Evolutionary conservation across 2,888 invertebrate genomes (phyloP).

Genomic region (Heliconius cydno): DNA sequence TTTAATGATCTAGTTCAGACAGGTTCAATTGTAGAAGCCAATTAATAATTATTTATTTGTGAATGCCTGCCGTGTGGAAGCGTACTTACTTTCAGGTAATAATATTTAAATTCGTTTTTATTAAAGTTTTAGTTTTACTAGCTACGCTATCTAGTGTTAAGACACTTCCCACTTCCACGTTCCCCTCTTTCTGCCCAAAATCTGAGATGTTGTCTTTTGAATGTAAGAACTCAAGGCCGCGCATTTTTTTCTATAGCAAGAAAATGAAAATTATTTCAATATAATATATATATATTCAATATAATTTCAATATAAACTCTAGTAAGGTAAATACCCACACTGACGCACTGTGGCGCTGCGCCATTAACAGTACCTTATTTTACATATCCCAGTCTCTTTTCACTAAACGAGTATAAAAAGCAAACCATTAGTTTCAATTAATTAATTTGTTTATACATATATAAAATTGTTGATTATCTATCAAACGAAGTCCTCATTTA

Average conservation of each 20-base stretch:
- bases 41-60: constrained; percentile 13
- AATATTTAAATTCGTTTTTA: neutral
- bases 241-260: neutral
- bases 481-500: neutral
- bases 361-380: too few species aligned
- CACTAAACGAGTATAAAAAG: neutral
- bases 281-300: neutral
- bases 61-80: neutral
- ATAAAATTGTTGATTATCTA: neutral
- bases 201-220: neutral
- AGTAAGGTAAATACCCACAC: neutral
- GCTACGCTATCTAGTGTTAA: too few species aligned
- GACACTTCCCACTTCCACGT: neutral
- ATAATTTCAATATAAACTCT: too few species aligned
- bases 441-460: neutral
- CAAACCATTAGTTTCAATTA: neutral
- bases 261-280: neutral
- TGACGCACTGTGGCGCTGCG: too few species aligned
- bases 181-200: neutral
- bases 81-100: neutral
- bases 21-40: constrained; percentile 7
- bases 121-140: neutral
- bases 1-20: constrained; percentile 14
- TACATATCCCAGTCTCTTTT: neutral
- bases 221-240: neutral